Evolutionary conservation across 2,888 invertebrate genomes (phyloP), one percentile per base, ranked within the genome.

Genomic region (Drosophila paranaensis): DNA sequence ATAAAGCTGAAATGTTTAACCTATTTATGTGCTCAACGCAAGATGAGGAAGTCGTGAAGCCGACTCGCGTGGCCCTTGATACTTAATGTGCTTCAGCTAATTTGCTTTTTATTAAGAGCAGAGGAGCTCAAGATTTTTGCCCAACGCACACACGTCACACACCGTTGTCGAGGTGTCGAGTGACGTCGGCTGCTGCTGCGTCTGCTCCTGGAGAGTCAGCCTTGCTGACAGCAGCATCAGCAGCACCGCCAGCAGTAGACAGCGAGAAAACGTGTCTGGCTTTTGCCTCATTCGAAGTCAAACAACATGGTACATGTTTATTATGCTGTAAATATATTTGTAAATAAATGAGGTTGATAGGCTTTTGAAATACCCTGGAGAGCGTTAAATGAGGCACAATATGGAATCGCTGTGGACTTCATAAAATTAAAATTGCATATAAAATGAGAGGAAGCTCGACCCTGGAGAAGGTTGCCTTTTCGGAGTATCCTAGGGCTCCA

Each of bases 41-140:
- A 37, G 48, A 10, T 30, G 56, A 46, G 27, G 25, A 16, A 25
- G 53, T 39, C 53, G 53, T 25, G 53, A n/a, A 10, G 14, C 60
- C 60, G 43, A 11, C 20, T 20, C 20, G 20, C 20, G 53, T 30
- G 70, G 40, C 60, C 60, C 60, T 50, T 60, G 64, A 57, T 60
- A 66, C 65, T 89, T 77, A 81, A 81, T 84, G 87, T 73, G 81
- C 79, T 74, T 68, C 63, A 79, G 84, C 88, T 79, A 84, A 89
- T 84, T 84, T 84, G 60, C 60, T 77, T 89, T 83, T 81, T 84
- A 89, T 84, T 87, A 77, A 77, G 72, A 71, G 64, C 65, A 73
- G 71, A 13, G 33, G 0, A 13, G 8, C 50, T 50, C 50, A 13
- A 35, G 50, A 50, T 50, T 50, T 71, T 70, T 43, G n/a, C 55